Evolutionary conservation across 2,113 vertebrate species (phyloP).

Genomic region (Herpetotheres cachinnans): DNA sequence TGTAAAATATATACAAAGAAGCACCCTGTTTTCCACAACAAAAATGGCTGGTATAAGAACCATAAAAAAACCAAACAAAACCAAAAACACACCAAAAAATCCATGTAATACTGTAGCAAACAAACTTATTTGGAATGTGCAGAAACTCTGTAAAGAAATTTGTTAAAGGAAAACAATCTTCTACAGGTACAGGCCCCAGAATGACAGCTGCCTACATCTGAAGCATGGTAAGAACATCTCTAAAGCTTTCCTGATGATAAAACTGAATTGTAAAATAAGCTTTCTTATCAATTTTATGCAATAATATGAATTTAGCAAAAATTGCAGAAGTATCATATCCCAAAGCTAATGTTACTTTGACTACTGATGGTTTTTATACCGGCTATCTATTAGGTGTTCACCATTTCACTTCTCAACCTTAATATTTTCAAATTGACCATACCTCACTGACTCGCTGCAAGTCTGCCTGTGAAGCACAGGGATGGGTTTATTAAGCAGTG

Average conservation of each 20-base stretch:
- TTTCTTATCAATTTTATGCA: constrained; percentile 51
- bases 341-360: constrained; percentile 44
- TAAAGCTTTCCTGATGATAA: constrained; percentile 74
- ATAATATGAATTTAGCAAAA: constrained; percentile 48
- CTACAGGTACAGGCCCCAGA: constrained; percentile 99
- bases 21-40: not conserved
- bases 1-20: constrained; percentile 14
- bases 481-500: not conserved
- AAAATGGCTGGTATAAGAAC: constrained; percentile 76
- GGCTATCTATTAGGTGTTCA: constrained; percentile 56
- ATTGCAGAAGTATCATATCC: constrained; percentile 26
- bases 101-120: constrained; percentile 45
- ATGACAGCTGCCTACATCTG: constrained; percentile 99
- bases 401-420: not conserved
- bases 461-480: not conserved
- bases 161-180: constrained; percentile 92
- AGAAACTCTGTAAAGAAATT: constrained; percentile 70
- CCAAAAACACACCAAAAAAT: constrained; percentile 27
- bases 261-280: constrained; percentile 51
- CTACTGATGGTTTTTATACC: constrained; percentile 73
- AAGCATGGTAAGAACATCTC: constrained; percentile 94
- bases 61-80: constrained; percentile 30
- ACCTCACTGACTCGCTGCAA: constrained; percentile 49
- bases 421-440: not conserved
- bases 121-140: constrained; percentile 73